Conservation (phyloP, 1,140 invertebrate genomes). For the Hestina assimilis region DNA sequence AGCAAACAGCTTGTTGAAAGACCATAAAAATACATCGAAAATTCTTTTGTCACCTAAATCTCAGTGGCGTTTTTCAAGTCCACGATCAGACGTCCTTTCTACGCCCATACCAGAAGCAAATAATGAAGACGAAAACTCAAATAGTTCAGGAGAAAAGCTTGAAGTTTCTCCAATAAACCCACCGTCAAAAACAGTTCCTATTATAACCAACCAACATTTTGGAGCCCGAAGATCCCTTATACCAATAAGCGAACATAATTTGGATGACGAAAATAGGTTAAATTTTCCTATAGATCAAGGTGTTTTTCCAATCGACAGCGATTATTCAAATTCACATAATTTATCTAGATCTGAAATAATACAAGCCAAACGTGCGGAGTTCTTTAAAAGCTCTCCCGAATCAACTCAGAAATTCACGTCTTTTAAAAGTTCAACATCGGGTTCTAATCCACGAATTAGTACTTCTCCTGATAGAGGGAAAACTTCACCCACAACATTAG, state of each 20-base stretch:
- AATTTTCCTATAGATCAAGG: conserved; percentile 48
- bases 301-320: conserved; percentile 54
- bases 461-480: conserved; percentile 58
- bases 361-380: conserved; percentile 79
- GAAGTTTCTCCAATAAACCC: conserved; percentile 50
- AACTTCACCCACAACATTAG: conserved; percentile 75
- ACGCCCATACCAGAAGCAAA: conserved; percentile 91
- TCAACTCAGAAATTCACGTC: conserved; percentile 57
- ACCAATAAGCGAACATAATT: conserved; percentile 56
- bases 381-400: conserved; percentile 70
- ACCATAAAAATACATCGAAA: conserved; percentile 80
- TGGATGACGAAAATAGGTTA: conserved; percentile 43
- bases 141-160: conserved; percentile 75
- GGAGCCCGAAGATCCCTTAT: conserved; percentile 65
- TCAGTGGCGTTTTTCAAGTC: conserved; percentile 84
- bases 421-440: conserved; percentile 49
- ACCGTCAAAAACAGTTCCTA: conserved; percentile 68
- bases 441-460: conserved; percentile 36
- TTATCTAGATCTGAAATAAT: conserved; percentile 74
- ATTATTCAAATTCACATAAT: conserved; percentile 46
- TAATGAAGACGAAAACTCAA: conserved; percentile 83
- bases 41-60: conserved; percentile 84
- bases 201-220: conserved; percentile 70
- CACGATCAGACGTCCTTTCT: conserved; percentile 88
- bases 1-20: conserved; percentile 72